Conservation (phyloP, 2,888 invertebrate species). For the Ichneumon xanthorius region DNA sequence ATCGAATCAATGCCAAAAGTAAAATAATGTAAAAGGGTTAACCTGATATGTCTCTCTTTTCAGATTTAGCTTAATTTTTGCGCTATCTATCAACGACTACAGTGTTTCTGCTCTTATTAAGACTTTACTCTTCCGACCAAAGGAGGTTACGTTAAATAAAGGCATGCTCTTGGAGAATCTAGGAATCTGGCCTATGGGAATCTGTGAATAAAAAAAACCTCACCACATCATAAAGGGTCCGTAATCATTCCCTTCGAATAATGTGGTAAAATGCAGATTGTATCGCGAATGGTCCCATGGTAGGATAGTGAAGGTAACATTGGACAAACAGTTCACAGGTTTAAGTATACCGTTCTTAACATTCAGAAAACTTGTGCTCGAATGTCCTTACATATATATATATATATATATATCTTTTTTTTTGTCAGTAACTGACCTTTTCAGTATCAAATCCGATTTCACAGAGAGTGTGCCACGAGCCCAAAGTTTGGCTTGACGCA, state of each 20-base stretch:
- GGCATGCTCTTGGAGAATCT: background rate
- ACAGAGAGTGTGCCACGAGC: constrained; percentile 13
- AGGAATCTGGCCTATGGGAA: background rate
- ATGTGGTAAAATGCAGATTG: background rate
- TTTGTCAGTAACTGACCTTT: background rate
- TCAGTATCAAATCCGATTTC: background rate
- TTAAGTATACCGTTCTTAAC: background rate
- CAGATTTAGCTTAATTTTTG: background rate
- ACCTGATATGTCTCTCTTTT: background rate
- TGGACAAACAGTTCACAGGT: background rate
- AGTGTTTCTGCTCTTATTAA: background rate
- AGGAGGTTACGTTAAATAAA: constrained; percentile 3
- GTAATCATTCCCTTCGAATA: background rate
- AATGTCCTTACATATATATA: background rate
- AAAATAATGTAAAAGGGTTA: background rate
- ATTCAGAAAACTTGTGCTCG: background rate
- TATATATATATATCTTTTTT: too few species aligned
- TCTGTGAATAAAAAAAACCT: background rate
- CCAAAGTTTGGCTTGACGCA: constrained; percentile 51
- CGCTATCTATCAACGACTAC: background rate
- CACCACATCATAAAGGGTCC: background rate
- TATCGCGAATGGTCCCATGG: background rate
- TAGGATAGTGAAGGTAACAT: background rate
- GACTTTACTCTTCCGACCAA: background rate
- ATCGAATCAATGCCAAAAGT: background rate